Conservation (phyloP, 2,113 vertebrate species). For the Anoplopoma fimbria region DNA sequence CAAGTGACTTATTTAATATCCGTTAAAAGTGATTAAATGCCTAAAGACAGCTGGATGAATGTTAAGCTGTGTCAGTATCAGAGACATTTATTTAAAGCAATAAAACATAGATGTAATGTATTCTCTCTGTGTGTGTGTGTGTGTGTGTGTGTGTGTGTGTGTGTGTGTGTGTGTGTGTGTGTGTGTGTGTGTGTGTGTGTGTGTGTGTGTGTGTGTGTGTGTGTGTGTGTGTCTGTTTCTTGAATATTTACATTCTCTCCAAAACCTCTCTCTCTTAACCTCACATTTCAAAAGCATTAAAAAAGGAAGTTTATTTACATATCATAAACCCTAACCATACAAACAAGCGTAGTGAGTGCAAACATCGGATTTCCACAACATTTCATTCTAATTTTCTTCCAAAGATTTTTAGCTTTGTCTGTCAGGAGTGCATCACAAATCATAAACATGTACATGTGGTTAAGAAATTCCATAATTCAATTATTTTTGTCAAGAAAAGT, state of each 20-base stretch:
- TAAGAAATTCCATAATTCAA: neutral
- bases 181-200: constrained; percentile 1
- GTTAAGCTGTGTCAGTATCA: constrained; percentile 41
- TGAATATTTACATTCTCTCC: constrained; percentile 11
- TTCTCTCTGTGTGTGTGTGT: neutral
- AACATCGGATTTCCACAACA: neutral
- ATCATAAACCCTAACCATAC: constrained; percentile 5
- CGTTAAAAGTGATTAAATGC: constrained; percentile 43
- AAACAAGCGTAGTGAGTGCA: neutral
- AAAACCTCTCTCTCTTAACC: neutral
- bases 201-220: neutral
- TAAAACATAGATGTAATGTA: neutral
- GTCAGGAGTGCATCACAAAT: constrained; percentile 3
- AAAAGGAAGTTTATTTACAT: constrained; percentile 2
- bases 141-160: neutral
- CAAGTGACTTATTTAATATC: constrained; percentile 18
- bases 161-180: neutral
- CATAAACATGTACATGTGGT: neutral
- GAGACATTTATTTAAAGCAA: constrained; percentile 11
- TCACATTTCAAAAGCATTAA: neutral
- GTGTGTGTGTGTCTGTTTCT: neutral
- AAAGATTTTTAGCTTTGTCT: neutral
- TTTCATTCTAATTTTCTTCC: neutral
- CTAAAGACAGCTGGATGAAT: constrained; percentile 34
- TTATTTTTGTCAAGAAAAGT: neutral